Evolutionary conservation across 1,140 invertebrate genomes (phyloP), one percentile per base, ranked within the genome.

Genomic region (Gyrodactylus bullatarudis): DNA sequence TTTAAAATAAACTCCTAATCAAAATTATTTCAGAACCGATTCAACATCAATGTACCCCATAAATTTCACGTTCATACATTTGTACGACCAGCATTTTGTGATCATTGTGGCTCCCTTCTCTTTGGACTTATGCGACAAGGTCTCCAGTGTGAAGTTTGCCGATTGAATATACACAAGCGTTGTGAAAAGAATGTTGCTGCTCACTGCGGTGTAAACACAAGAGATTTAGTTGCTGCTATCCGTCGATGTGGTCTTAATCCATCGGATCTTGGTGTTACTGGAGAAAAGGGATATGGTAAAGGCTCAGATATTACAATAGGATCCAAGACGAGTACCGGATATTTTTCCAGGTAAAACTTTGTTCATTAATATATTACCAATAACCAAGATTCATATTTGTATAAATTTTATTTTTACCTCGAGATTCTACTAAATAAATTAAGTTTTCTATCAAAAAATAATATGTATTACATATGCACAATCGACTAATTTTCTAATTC

Each of bases 151-250:
- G 68, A 69, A 68, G 68, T 26, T 76, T 99, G 95, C 81, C 88
- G 86, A 76, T 87, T 98, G 84, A 97, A 97, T 83, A 91, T 98
- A 74, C 95, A 99, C 83, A 97, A 97, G 82, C 85, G 93, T 75
- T 98, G 94, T 80, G 88, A 95, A 81, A 92, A 91, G 82, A 98
- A 98, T 83, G 93, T 99, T 54, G 91, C 95, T 34, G 97, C 97
- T 82, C 97, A 94, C 81, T 99, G 95, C 82, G 93, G 95, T 76
- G 92, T 96, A 78, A 90, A 98, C 83, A 89, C 89, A 26, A 93
- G 95, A 80, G 85, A 89, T 79, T 87, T 98, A 87, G 91, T 89
- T 0, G 87, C 90, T 79, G 87, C 72, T 25, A 73, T 73, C 1
- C 26, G 26, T 8, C 23, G 22, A 19, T 71, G 70, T 71, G 70